These are phyloP conservation scores for Brachionus paranguensis DNA, from an alignment of 1,140 invertebrate genomes.

Conservation along the genomic window DNA sequence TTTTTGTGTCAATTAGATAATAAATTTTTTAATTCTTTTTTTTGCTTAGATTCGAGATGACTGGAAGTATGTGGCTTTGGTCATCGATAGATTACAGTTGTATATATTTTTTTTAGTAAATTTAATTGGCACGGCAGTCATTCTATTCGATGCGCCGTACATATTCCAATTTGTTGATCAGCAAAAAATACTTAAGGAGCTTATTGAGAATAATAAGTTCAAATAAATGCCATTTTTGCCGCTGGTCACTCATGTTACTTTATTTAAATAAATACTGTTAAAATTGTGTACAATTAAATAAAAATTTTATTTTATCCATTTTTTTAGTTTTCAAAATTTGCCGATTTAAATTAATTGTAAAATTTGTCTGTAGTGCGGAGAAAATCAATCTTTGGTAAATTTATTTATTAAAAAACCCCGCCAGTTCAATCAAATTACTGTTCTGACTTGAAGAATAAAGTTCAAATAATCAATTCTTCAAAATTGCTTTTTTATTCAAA, in stretches of 20 bases:
- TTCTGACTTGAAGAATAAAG: too few species aligned
- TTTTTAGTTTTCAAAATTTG: background rate
- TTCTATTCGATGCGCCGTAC: constrained; percentile 36
- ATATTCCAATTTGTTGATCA: constrained; percentile 40
- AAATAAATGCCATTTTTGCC: background rate
- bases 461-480: too few species aligned
- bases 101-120: constrained; percentile 56
- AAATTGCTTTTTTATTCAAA: too few species aligned
- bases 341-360: background rate
- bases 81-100: constrained; percentile 54
- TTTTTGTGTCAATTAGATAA: background rate
- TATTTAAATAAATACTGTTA: background rate
- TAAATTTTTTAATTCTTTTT: background rate
- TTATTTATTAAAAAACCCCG: too few species aligned
- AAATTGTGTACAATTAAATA: background rate
- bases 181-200: constrained; percentile 26
- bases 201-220: constrained; percentile 37
- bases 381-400: too few species aligned
- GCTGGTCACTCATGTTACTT: background rate
- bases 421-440: too few species aligned
- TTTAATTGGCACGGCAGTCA: constrained; percentile 50
- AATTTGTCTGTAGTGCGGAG: too few species aligned
- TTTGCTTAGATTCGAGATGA: constrained; percentile 42
- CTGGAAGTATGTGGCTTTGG: constrained; percentile 44
- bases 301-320: background rate